Percentiles rank a stretch among this genome's conserved stretches.
These are phyloP conservation scores for Pomatorhinus ruficollis DNA, from an alignment of 2,113 vertebrate species.

Conservation along the genomic window DNA sequence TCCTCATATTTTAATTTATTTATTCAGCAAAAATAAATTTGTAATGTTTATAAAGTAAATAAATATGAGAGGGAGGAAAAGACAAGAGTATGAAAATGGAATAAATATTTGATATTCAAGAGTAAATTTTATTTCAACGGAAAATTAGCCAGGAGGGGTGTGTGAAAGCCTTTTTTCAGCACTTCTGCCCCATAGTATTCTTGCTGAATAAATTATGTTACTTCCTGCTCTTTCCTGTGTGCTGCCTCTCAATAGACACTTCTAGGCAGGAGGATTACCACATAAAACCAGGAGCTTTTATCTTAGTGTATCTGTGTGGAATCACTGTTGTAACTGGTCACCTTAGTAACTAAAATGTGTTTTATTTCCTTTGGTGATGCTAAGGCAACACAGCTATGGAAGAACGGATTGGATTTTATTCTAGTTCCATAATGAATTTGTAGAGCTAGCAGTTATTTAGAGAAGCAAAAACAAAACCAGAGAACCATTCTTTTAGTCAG, in stretches of 20 bases:
- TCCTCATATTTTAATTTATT: constrained; percentile 3
- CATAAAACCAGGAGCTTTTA: not conserved
- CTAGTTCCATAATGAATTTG: not conserved
- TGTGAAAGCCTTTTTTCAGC: not conserved
- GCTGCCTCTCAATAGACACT: not conserved
- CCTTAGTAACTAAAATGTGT: not conserved
- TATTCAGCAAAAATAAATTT: not conserved
- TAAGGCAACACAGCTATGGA: not conserved
- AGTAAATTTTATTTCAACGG: not conserved
- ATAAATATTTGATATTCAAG: not conserved
- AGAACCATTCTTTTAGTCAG: not conserved
- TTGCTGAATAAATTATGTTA: constrained; percentile 27
- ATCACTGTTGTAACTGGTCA: not conserved
- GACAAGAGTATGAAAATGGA: not conserved
- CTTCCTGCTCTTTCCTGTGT: not conserved
- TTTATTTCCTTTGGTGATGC: constrained; percentile 23
- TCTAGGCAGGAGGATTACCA: constrained; percentile 10
- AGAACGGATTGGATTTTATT: not conserved
- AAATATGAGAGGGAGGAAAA: not conserved
- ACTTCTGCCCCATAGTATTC: not conserved
- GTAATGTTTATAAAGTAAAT: not conserved
- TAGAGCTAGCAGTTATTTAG: constrained; percentile 26
- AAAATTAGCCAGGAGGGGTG: not conserved
- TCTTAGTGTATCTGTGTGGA: not conserved
- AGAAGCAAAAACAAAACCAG: constrained; percentile 15